A percentile compares a stretch with the other conserved stretches of the same genome.
phyloP scores from a whole-genome alignment of 2,113 vertebrate genomes.

The Microtus oregoni region DNA sequence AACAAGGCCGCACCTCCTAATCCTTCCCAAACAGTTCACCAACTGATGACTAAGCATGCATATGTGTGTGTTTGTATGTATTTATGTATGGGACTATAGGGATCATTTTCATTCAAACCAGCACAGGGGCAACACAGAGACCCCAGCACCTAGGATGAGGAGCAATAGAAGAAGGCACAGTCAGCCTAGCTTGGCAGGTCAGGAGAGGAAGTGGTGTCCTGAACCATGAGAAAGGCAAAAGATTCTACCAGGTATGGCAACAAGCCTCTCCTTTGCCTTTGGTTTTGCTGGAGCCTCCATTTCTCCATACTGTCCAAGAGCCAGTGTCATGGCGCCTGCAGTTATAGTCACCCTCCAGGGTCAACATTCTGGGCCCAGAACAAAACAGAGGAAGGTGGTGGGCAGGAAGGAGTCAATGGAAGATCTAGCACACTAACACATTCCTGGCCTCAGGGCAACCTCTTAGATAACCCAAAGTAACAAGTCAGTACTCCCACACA shows the following conservation, averaged over 20 bases:
- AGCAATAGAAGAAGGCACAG: background rate
- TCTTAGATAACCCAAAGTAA: background rate
- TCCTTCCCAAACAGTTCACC: background rate
- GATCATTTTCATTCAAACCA: background rate
- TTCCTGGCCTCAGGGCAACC: background rate
- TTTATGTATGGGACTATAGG: background rate
- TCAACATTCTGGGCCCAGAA: background rate
- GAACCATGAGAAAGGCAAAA: background rate
- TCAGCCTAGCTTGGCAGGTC: background rate
- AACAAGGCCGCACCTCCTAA: background rate
- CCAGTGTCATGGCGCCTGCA: background rate
- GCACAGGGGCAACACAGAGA: background rate
- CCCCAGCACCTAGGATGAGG: background rate
- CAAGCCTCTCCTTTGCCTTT: background rate
- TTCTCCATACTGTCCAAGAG: background rate
- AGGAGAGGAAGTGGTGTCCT: no score
- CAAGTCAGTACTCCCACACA: background rate
- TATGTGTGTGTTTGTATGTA: no score
- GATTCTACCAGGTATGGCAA: background rate
- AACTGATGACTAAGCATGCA: background rate
- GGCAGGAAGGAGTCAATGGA: no score
- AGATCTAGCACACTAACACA: background rate
- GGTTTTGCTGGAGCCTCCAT: background rate
- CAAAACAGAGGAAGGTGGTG: background rate
- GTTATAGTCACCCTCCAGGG: background rate